Conservation (phyloP, 1,140 invertebrate genomes). For the Calephelis nemesis region DNA sequence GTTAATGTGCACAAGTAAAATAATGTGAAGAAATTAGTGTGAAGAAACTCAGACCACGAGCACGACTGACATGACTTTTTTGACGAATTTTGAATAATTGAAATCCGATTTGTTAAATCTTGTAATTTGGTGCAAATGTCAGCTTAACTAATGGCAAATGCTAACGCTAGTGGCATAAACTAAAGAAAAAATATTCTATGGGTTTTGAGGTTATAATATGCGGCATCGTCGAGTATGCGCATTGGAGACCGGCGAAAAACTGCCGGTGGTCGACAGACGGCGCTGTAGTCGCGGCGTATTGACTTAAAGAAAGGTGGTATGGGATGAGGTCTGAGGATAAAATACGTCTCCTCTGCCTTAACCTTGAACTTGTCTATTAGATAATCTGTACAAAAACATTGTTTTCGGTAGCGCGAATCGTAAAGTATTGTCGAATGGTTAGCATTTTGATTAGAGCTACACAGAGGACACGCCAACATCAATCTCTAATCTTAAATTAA, state of each 20-base stretch:
- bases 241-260: slow-evolving; percentile 50
- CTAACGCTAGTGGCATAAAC: too few species aligned
- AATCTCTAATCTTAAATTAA: too few species aligned
- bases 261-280: slow-evolving; percentile 57
- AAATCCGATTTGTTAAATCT: slow-evolving; percentile 50
- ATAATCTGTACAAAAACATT: slow-evolving; percentile 42
- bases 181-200: slow-evolving; percentile 34
- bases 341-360: slow-evolving; percentile 49
- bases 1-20: too few species aligned
- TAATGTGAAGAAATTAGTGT: too few species aligned
- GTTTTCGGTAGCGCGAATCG: not conserved
- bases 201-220: slow-evolving; percentile 36
- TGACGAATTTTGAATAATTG: slow-evolving; percentile 21
- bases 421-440: too few species aligned
- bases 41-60: too few species aligned
- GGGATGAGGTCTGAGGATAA: slow-evolving; percentile 42
- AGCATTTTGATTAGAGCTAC: too few species aligned
- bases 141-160: too few species aligned
- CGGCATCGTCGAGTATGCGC: slow-evolving; percentile 65
- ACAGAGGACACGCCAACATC: too few species aligned
- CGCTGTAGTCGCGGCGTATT: slow-evolving; percentile 54
- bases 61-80: slow-evolving; percentile 38
- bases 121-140: slow-evolving; percentile 27
- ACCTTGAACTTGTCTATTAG: slow-evolving; percentile 72
- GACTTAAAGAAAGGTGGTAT: slow-evolving; percentile 66